These are phyloP conservation scores for Neria commutata DNA, from an alignment of 2,888 invertebrate genomes.

Conservation along the genomic window DNA sequence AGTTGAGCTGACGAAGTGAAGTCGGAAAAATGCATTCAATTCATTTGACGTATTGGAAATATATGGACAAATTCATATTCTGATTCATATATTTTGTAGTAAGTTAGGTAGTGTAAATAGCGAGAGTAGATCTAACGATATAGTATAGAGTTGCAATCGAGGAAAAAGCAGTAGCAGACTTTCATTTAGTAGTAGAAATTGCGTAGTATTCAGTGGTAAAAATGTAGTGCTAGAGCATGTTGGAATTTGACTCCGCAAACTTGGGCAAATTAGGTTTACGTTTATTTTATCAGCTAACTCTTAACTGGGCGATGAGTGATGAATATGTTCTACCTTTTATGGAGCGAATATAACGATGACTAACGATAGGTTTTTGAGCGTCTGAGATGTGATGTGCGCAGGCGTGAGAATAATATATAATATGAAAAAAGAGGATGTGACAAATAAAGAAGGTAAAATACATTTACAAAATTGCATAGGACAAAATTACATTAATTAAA, in stretches of 20 bases:
- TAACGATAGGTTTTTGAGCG: too few species aligned
- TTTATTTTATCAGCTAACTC: too few species aligned
- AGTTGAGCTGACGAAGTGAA: conserved; percentile 29
- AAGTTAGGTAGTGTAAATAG: not conserved
- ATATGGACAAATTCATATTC: too few species aligned
- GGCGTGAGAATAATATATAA: not conserved
- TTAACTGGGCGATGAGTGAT: too few species aligned
- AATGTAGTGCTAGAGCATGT: too few species aligned
- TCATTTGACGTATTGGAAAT: conserved; percentile 13
- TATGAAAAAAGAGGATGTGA: not conserved
- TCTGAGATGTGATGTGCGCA: too few species aligned
- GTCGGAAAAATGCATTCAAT: conserved; percentile 26
- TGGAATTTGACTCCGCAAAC: too few species aligned
- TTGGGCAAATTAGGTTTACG: too few species aligned
- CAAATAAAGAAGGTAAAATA: not conserved
- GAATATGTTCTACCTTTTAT: too few species aligned
- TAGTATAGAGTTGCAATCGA: conserved; percentile 7
- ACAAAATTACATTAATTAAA: conserved; percentile 4
- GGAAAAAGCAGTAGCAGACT: not conserved
- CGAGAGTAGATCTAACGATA: conserved; percentile 5
- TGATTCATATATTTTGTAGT: not conserved
- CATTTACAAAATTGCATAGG: not conserved
- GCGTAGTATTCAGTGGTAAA: not conserved
- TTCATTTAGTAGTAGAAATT: conserved; percentile 9
- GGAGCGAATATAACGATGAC: too few species aligned